Base-by-base conservation (phyloP, 2,888 invertebrate species). In the Adineta ricciae region DNA sequence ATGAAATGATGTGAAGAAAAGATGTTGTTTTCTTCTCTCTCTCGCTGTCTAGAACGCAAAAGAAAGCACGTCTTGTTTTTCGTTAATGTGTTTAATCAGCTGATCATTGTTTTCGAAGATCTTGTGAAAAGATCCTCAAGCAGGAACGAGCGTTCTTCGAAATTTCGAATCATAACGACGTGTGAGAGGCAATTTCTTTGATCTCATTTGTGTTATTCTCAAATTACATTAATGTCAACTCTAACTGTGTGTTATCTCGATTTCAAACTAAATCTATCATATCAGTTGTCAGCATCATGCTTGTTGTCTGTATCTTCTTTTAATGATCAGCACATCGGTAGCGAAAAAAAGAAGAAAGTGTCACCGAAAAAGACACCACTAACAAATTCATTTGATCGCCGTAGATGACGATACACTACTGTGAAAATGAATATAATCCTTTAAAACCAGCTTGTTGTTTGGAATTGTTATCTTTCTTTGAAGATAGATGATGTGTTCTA, bases 241-340 rank as follows among this genome's bases (percentile, higher is more conserved):
- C 32, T 32, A 64, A 32, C 64, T 64, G 64, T 64, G 64, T 32
- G 32, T 64, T 64, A 64, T 64, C 64, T 64, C 19, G 32, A 64
- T 64, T 32, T 64, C 32, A 16, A 64, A 32, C 4, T 19, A 64
- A 64, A 64, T 64, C 64, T 64, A 64, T 64, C 64, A 36, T 64
- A 64, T 64, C 64, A 64, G 27, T 64, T 64, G 64, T 64, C 64
- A 64, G 64, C 64, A 64, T 64, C 64, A 64, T 64, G 64, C 64
- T 64, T 64, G 64, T 64, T 64, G 14, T 64, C 14, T 64, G 32
- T 64, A 64, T 64, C 11, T 64, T 64, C 64, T 64, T 64, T 11
- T 64, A 64, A 64, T 64, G 64, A 64, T 64, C 64, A 64, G 32
- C 11, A 64, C 14, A 64, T n/a, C n/a, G n/a, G n/a, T n/a, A n/a